Evolutionary conservation across 2,888 invertebrate species (phyloP), one percentile per base, ranked within the genome.

Genomic region (Amblyjoppa fuscipennis): DNA sequence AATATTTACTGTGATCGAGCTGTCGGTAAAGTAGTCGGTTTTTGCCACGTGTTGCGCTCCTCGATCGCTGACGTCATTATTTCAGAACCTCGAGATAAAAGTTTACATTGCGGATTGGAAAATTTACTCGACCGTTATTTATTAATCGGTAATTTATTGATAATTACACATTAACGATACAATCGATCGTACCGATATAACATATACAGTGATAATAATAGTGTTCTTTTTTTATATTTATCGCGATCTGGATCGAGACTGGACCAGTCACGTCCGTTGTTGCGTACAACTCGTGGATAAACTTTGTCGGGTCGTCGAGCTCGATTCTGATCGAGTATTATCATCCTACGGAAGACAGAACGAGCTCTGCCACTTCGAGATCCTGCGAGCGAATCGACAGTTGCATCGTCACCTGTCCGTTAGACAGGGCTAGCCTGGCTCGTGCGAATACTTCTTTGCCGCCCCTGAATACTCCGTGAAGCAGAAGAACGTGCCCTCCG

Each of bases 321-420:
- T 41, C 31, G n/a, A 64, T 31, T 64, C n/a, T 20, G 28, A 73
- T 25, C 28, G 59, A 56, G 38, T 34, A 61, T 28, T 31, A 61
- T 93, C 97, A 98, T 93, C 98, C 98, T 88, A 98, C 97, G 45
- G 98, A 97, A 31, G 98, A 97, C 75, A 98, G 96, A 77, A 99
- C 96, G 13, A 99, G 95, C 92, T 98, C 98, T 0, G 98, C 98
- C 0, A 99, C 96, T 88, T 97, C 97, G 74, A 97, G 96, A 94
- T 98, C 96, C 16, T 97, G 97, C 31, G 98, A 98, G 66, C 99
- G 95, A 0, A 99, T 98, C 0, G 98, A 97, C 77, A 99, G 95
- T 93, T 98, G 98, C 98, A 99, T 98, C 3, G 98, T 98, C 0
- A 99, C 98, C n/a, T 97, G 97, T 45, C 95, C 96, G 53, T 96